Percentiles rank a stretch among this genome's conserved stretches.
Evolutionary conservation across 2,888 invertebrate genomes (phyloP).

Genomic region (Parnassius apollo): DNA sequence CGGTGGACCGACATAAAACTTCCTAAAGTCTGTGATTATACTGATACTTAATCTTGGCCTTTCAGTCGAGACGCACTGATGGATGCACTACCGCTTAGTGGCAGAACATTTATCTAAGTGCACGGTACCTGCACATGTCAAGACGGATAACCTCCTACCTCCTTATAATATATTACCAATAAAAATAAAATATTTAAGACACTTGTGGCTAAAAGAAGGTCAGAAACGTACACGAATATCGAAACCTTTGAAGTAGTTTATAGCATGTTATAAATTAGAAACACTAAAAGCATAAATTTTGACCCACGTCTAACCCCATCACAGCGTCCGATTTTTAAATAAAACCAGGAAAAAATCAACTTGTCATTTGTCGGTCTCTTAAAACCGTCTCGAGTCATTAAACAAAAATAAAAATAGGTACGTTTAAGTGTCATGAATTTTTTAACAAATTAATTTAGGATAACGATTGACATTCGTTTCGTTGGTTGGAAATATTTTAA

Average conservation of each 20-base stretch:
- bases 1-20: too few relatives aligned
- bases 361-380: constrained; percentile 42
- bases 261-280: constrained; percentile 67
- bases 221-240: constrained; percentile 49
- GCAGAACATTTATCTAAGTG: too few relatives aligned
- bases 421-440: constrained; percentile 18
- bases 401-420: constrained; percentile 24
- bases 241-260: constrained; percentile 70
- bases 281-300: constrained; percentile 75
- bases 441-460: constrained; percentile 24
- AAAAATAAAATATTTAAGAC: not conserved
- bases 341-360: constrained; percentile 51
- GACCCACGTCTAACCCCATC: constrained; percentile 68
- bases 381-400: constrained; percentile 30
- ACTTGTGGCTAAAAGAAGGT: constrained; percentile 31
- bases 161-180: too few relatives aligned
- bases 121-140: too few relatives aligned
- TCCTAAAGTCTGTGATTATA: too few relatives aligned
- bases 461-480: constrained; percentile 13
- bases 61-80: too few relatives aligned
- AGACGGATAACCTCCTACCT: too few relatives aligned
- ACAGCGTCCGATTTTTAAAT: constrained; percentile 64
- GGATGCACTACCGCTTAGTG: too few relatives aligned
- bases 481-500: constrained; percentile 6
- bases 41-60: too few relatives aligned